Evolutionary conservation across 2,797 vertebrate genomes (phyloP), one percentile per base, ranked within the genome.

Genomic region (Cyprinodon diabolis): DNA sequence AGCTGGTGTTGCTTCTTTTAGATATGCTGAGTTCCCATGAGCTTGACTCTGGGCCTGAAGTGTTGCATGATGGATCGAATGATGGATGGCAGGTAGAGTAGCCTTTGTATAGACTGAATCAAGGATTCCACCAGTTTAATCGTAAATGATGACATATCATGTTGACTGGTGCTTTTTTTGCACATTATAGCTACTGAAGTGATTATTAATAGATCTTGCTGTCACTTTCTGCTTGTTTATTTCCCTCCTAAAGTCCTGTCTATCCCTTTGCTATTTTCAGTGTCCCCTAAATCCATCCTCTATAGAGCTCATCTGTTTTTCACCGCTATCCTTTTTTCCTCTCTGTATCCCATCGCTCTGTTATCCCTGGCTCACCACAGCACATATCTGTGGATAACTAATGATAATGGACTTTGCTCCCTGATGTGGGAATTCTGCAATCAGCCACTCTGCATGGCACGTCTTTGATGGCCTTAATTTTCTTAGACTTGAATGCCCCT

Each of bases 321-420:
- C 57, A 74, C 54, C 23, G 17, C 74, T 75, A 75, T 49, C 55
- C 58, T 72, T 52, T 54, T 71, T 69, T 58, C 51, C 69, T 68
- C 54, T 77, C 75, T 23, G 66, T 67, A 35, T 82, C 78, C 72
- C 25, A 63, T 78, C 21, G 4, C 67, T 90, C 87, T 62, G 66
- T 90, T 87, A 86, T 85, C 77, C 80, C 60, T 66, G 79, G 84
- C 87, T 89, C 86, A 83, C 85, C 72, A 78, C 70, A 4, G 77
- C 86, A 85, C 75, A 78, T 89, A 86, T 90, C 86, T 81, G 79
- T 60, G 84, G 86, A 91, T 89, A 90, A 92, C 83, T 88, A 90
- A 94, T 80, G 91, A 87, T 94, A 91, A 93, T 93, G 90, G 89
- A 87, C 89, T 83, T 68, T 83, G 89, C 89, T 90, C 91, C 85